Base-by-base conservation (phyloP, 2,888 invertebrate genomes). In the Ormyrus thymus region DNA sequence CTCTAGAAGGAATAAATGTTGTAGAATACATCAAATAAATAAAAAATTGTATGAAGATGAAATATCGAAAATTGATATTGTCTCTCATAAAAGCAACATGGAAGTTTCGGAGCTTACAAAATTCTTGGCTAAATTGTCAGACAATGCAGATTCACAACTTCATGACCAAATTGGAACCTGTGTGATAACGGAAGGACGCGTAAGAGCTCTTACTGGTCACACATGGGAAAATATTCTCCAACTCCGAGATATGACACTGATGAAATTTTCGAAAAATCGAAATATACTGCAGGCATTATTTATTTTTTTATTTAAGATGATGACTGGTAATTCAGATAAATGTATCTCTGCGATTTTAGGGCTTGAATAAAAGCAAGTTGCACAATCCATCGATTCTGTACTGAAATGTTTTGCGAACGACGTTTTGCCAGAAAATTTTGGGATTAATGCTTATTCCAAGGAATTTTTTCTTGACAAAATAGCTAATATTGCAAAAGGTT, bases 281-380 rank as follows among this genome's bases (percentile, higher is more conserved):
- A 56, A 69, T 69, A 56, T 81, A 7, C 80, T 53, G 0, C 81
- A 83, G 78, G 81, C 83, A 45, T n/a, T 82, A 1, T 74, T 83
- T 7, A 58, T 80, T 1, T 84, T 83, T 80, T 62, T 84, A 29
- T 79, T 79, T 55, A 83, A 84, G 77, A 51, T 84, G 56, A 65
- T 80, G 77, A n/a, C 79, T 71, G 81, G 82, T 46, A 83, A 82
- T 68, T 83, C 83, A 1, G 82, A 83, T 68, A 64, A 58, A 43
- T 9, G 75, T 0, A 68, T 80, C 29, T 58, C 81, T 9, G 55
- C 82, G 7, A 68, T 83, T 53, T 61, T 83, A 15, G 75, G 76
- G 15, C 51, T 82, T n/a, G 66, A 79, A 56, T 29, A 29, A 53
- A 77, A 81, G 53, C 78, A 82, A 55, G 80, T 82, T 11, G 81